phyloP scores from a whole-genome alignment of 2,113 vertebrate genomes.

The Corythoichthys intestinalis region DNA sequence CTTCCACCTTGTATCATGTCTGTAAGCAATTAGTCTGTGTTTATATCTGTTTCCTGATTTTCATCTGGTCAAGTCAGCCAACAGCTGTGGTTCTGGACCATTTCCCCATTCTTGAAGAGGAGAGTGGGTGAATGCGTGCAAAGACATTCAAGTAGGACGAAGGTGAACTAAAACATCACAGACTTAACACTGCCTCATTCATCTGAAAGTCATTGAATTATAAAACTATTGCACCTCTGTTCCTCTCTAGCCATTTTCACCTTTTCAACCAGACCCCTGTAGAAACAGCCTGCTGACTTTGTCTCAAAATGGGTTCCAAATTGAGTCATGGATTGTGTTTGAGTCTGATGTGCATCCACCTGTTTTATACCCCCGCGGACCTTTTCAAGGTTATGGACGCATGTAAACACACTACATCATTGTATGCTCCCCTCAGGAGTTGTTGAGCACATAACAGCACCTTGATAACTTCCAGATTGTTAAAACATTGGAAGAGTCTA shows the following conservation, averaged over 20 bases:
- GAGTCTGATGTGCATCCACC: slow-evolving; percentile 6
- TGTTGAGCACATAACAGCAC: slow-evolving; percentile 7
- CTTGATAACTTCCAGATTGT: not conserved
- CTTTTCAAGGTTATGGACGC: slow-evolving; percentile 17
- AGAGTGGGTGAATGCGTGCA: slow-evolving; percentile 52
- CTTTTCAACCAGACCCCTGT: slow-evolving; percentile 15
- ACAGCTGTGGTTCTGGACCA: slow-evolving; percentile 54
- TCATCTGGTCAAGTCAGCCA: slow-evolving; percentile 54
- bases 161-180: slow-evolving; percentile 46
- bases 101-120: slow-evolving; percentile 25
- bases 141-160: slow-evolving; percentile 54
- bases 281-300: slow-evolving; percentile 36
- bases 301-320: slow-evolving; percentile 44
- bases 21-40: slow-evolving; percentile 68
- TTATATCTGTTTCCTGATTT: slow-evolving; percentile 66
- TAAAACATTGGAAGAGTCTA: not conserved
- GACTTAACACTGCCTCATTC: slow-evolving; percentile 52
- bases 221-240: slow-evolving; percentile 44
- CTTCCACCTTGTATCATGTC: slow-evolving; percentile 32
- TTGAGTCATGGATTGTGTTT: slow-evolving; percentile 20
- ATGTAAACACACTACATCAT: slow-evolving; percentile 14
- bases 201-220: slow-evolving; percentile 64
- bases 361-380: slow-evolving; percentile 9
- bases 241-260: slow-evolving; percentile 29
- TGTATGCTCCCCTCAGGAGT: not conserved